phyloP scores from a whole-genome alignment of 2,113 vertebrate species.

The Trochalopteron elliotii region DNA sequence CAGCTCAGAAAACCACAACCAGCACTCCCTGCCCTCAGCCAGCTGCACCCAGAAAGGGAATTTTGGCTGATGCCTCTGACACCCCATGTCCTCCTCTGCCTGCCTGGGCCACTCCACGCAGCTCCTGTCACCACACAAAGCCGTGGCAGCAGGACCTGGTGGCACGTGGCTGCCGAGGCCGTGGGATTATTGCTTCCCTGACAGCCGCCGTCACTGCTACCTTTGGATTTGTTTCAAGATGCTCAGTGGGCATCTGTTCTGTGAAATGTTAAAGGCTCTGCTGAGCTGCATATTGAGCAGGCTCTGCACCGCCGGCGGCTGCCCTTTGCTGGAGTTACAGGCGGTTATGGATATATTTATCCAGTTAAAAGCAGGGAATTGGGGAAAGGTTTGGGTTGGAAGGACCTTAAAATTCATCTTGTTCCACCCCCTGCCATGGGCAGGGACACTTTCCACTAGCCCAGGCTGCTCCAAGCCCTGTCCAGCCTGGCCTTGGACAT shows the following conservation, averaged over 20 bases:
- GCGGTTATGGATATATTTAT: background rate
- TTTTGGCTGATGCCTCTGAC: background rate
- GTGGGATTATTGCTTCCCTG: conserved; percentile 36
- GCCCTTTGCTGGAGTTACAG: background rate
- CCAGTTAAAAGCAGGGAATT: background rate
- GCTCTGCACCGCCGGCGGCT: background rate
- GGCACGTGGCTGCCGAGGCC: background rate
- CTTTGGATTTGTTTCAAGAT: conserved; percentile 49
- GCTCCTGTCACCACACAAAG: background rate
- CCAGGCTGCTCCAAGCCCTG: fast-evolving
- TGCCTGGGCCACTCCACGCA: background rate
- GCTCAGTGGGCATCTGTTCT: conserved; percentile 56
- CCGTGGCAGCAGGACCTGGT: background rate
- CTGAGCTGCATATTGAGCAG: conserved; percentile 27
- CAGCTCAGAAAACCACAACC: background rate
- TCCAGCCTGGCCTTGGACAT: background rate
- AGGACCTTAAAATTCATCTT: background rate
- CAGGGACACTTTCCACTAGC: fast-evolving
- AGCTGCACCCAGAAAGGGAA: background rate
- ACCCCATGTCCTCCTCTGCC: background rate
- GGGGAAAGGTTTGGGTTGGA: background rate
- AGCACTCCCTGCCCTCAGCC: background rate
- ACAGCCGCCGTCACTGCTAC: conserved; percentile 27
- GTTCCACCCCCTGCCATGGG: background rate
- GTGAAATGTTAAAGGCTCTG: background rate